These are phyloP conservation scores for Chouioia cunea DNA, from an alignment of 2,888 invertebrate genomes.

Conservation along the genomic window DNA sequence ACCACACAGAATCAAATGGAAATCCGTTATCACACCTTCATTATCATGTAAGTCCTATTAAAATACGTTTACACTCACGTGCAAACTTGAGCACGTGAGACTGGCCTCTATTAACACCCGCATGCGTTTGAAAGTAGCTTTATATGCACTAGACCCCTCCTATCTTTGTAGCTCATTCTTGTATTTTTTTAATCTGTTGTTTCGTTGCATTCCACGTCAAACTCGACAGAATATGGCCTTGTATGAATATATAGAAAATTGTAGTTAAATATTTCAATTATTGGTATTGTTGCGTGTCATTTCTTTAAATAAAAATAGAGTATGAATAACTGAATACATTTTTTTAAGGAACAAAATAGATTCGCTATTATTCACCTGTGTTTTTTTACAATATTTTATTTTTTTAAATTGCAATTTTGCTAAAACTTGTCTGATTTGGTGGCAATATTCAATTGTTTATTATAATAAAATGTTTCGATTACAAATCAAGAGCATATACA, in stretches of 20 bases:
- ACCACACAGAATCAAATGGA: background rate
- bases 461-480: too few species aligned
- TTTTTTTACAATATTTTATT: too few species aligned
- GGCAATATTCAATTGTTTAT: too few species aligned
- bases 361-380: too few species aligned
- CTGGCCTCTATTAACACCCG: conserved; percentile 19
- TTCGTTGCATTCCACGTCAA: conserved; percentile 55
- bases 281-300: too few species aligned
- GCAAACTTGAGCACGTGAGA: conserved; percentile 26
- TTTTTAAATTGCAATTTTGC: too few species aligned
- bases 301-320: too few species aligned
- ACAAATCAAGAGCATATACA: too few species aligned
- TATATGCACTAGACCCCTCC: background rate
- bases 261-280: too few species aligned
- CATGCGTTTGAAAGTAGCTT: background rate
- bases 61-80: conserved; percentile 21
- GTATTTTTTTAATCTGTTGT: conserved; percentile 29
- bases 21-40: conserved; percentile 9
- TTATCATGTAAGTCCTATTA: conserved; percentile 16
- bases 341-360: too few species aligned
- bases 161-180: background rate
- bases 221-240: conserved; percentile 54
- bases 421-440: too few species aligned
- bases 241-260: conserved; percentile 41
- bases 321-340: too few species aligned